Evolutionary conservation across 2,797 vertebrate species (phyloP).

Genomic region (Catamblyrhynchus diadema): DNA sequence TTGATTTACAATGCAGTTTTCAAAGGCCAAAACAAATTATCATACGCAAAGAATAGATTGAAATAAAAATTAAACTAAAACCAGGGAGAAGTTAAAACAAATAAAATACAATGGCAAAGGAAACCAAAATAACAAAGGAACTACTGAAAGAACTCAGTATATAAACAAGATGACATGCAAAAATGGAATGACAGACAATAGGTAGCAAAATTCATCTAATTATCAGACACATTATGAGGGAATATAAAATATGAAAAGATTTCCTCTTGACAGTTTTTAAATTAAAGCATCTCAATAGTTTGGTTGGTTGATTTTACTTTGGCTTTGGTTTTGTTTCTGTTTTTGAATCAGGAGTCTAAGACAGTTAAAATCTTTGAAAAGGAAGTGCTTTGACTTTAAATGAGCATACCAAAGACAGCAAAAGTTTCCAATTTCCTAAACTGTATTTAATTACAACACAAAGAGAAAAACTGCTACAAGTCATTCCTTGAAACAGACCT

Average conservation of each 20-base stretch:
- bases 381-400: background rate
- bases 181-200: background rate
- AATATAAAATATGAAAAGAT: background rate
- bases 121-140: background rate
- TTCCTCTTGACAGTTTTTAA: background rate
- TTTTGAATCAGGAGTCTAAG: background rate
- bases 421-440: background rate
- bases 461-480: background rate
- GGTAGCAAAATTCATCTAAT: background rate
- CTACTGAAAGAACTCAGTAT: background rate
- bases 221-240: background rate
- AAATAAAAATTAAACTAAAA: background rate
- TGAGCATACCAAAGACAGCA: background rate
- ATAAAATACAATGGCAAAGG: background rate
- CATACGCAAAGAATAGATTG: background rate
- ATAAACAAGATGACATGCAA: background rate
- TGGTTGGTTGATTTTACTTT: background rate
- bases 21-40: background rate
- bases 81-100: background rate
- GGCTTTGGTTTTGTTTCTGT: background rate
- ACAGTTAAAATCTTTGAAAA: background rate
- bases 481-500: background rate
- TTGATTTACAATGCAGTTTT: background rate
- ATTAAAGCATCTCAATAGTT: background rate
- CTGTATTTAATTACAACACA: background rate